Evolutionary conservation across 2,113 vertebrate genomes (phyloP).

Genomic region (Prionailurus bengalensis): DNA sequence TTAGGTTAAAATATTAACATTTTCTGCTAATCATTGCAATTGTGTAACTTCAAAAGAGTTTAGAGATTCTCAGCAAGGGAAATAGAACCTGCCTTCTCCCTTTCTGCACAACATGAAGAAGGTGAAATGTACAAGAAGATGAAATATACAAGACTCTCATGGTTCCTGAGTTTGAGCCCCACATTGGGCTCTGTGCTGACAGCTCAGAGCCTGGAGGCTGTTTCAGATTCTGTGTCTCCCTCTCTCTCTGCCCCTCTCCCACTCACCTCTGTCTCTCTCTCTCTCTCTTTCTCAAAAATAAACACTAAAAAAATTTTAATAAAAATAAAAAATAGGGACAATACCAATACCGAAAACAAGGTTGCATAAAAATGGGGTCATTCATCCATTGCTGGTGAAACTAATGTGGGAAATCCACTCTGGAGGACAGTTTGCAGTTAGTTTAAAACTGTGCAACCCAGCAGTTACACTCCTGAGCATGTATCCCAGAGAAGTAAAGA

Average conservation of each 20-base stretch:
- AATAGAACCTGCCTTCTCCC: neutral
- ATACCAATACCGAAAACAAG: neutral
- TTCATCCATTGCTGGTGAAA: neutral
- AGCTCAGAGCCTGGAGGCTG: too few relatives aligned
- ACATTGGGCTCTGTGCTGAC: too few relatives aligned
- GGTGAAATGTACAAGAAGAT: neutral
- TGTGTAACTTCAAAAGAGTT: neutral
- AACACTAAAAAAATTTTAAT: too few relatives aligned
- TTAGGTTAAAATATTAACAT: neutral
- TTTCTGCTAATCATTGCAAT: neutral
- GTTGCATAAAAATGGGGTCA: neutral
- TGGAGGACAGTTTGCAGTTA: neutral
- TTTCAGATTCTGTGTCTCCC: too few relatives aligned
- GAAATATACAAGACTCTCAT: neutral
- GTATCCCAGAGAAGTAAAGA: neutral
- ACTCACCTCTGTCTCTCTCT: too few relatives aligned
- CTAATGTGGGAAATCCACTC: neutral
- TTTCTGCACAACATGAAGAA: too few relatives aligned
- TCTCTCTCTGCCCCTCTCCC: too few relatives aligned
- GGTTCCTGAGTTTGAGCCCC: too few relatives aligned
- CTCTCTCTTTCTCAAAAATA: too few relatives aligned
- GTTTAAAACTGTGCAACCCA: neutral
- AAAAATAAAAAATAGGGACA: neutral
- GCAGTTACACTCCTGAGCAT: neutral
- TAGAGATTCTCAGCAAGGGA: neutral